phyloP scores from a whole-genome alignment of 2,888 invertebrate species.

The Harpalus rubripes region DNA sequence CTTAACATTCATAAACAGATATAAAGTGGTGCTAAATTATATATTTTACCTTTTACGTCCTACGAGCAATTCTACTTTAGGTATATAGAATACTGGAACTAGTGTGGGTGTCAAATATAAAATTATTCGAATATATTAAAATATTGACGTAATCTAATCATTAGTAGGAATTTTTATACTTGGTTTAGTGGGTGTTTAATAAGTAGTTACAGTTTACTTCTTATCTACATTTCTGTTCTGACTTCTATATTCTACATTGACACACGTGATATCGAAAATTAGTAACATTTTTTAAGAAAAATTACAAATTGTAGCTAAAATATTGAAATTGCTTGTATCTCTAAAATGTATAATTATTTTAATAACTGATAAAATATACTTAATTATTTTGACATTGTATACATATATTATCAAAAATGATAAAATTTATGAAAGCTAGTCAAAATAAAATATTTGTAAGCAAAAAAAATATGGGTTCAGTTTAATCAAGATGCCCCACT shows the following conservation, averaged over 20 bases:
- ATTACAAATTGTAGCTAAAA: neutral
- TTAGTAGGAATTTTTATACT: slow-evolving; percentile 27
- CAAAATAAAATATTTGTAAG: no score
- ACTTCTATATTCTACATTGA: neutral
- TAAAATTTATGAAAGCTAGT: no score
- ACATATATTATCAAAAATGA: no score
- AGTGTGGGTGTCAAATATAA: slow-evolving; percentile 26
- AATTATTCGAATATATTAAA: slow-evolving; percentile 24
- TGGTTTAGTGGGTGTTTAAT: slow-evolving; percentile 44
- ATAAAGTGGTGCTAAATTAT: slow-evolving; percentile 1
- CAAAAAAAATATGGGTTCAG: no score
- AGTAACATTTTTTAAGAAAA: neutral
- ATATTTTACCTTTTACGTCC: neutral
- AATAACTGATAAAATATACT: no score
- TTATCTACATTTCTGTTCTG: slow-evolving; percentile 9
- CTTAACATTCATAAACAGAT: neutral
- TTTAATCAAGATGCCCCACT: no score
- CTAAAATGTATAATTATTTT: no score
- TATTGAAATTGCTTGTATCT: neutral
- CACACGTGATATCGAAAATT: slow-evolving; percentile 14
- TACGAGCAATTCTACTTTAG: neutral
- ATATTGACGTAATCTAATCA: slow-evolving; percentile 36
- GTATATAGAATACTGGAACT: neutral
- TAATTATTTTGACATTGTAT: no score
- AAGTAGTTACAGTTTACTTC: slow-evolving; percentile 32